Percentiles rank a stretch among this genome's conserved stretches.
These are phyloP conservation scores for Parapsyche elsis DNA, from an alignment of 1,140 invertebrate species.

Conservation along the genomic window DNA sequence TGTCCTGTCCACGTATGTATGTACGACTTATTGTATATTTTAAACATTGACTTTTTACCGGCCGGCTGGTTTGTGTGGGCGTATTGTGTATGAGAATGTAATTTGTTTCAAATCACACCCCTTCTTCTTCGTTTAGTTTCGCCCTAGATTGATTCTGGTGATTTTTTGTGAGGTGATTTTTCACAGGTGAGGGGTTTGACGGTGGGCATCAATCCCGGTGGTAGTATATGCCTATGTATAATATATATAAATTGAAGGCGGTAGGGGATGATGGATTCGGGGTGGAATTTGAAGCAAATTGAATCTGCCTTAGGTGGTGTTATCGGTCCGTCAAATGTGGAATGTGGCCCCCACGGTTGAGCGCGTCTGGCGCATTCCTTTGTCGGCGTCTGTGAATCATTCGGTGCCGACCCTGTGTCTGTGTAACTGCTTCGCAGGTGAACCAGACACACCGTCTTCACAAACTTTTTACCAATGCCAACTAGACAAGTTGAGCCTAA, in stretches of 20 bases:
- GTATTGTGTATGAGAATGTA: no score
- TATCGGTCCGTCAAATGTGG: background rate
- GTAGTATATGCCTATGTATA: no score
- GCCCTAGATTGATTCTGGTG: background rate
- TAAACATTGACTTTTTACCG: no score
- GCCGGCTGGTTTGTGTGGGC: no score
- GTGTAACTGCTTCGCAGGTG: slow-evolving; percentile 41
- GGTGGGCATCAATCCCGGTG: slow-evolving; percentile 3
- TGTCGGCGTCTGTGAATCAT: slow-evolving; percentile 50
- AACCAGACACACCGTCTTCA: slow-evolving; percentile 41
- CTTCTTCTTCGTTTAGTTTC: background rate
- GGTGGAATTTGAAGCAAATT: slow-evolving; percentile 23
- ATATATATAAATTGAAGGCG: background rate
- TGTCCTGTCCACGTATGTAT: background rate
- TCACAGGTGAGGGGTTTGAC: background rate
- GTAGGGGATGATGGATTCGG: slow-evolving; percentile 36
- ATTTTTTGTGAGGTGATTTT: background rate
- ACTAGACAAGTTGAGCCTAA: no score
- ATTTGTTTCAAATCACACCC: background rate
- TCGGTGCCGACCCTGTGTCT: slow-evolving; percentile 40
- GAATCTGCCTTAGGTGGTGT: slow-evolving; percentile 7
- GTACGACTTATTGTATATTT: background rate
- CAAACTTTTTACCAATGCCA: background rate
- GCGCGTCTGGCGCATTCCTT: slow-evolving; percentile 22
- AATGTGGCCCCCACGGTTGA: slow-evolving; percentile 17